phyloP scores from a whole-genome alignment of 2,113 vertebrate species.

The Egretta garzetta region DNA sequence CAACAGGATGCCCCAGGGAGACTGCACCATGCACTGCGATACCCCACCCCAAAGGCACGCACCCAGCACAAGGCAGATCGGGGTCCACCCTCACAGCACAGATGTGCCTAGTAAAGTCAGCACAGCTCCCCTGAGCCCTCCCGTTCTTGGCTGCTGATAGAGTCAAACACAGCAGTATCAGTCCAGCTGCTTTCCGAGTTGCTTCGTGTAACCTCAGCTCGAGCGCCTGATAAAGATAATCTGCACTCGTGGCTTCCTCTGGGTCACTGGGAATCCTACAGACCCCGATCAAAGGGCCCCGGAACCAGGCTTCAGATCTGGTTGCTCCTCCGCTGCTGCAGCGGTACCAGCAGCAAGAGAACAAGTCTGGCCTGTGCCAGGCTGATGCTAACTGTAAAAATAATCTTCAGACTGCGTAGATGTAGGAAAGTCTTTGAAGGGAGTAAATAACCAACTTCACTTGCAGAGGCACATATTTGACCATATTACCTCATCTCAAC shows the following conservation, averaged over 20 bases:
- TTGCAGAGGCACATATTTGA: constrained; percentile 12
- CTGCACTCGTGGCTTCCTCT: neutral
- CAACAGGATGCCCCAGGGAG: rapidly evolving
- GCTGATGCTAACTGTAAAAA: neutral
- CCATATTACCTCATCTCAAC: constrained; percentile 57
- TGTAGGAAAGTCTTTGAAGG: neutral
- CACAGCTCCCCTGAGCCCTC: neutral
- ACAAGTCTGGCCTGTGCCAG: neutral
- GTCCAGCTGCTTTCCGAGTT: neutral
- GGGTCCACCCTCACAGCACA: neutral
- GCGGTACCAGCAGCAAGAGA: neutral
- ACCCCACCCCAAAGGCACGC: rapidly evolving
- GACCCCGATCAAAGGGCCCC: neutral
- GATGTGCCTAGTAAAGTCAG: neutral
- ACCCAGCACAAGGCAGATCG: neutral
- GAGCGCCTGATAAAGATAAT: neutral
- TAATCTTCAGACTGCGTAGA: neutral
- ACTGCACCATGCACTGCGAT: rapidly evolving
- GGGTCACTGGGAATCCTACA: neutral
- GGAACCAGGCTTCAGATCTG: neutral
- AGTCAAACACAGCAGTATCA: neutral
- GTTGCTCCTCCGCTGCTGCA: neutral
- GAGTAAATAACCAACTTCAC: neutral
- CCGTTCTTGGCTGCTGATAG: neutral
- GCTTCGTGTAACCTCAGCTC: neutral